A percentile compares a stretch with the other conserved stretches of the same genome.
phyloP scores from a whole-genome alignment of 1,140 invertebrate genomes.

The Matsumurasca onukii region DNA sequence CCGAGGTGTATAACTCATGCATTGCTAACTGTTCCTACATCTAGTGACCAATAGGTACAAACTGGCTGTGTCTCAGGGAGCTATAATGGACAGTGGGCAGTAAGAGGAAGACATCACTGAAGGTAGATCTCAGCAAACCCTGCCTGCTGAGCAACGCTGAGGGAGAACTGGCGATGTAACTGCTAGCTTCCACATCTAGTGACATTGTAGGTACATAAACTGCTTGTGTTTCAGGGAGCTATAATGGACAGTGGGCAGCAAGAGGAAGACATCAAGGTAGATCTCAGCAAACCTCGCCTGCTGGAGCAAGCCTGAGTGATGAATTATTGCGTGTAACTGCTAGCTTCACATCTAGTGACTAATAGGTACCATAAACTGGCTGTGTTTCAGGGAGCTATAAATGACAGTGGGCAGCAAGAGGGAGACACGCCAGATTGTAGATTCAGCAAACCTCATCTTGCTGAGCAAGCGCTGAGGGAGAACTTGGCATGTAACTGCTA shows the following conservation, averaged over 20 bases:
- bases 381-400: too few relatives aligned
- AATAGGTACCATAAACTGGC: too few relatives aligned
- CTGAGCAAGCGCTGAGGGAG: too few relatives aligned
- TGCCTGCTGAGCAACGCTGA: background rate
- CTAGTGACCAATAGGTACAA: too few relatives aligned
- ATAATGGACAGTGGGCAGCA: conserved; percentile 15
- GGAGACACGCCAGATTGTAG: too few relatives aligned
- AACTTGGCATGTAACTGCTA: too few relatives aligned
- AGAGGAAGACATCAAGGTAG: conserved; percentile 5
- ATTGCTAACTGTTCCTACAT: too few relatives aligned
- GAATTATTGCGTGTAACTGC: conserved; percentile 20
- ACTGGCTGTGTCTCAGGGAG: background rate
- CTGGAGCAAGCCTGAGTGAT: conserved; percentile 10
- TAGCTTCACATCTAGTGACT: too few relatives aligned
- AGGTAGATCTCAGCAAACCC: conserved; percentile 17
- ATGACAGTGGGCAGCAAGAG: too few relatives aligned
- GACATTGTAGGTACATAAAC: too few relatives aligned
- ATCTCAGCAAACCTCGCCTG: conserved; percentile 20
- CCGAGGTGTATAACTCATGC: too few relatives aligned
- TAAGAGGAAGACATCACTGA: background rate
- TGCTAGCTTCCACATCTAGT: background rate
- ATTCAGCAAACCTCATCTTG: too few relatives aligned
- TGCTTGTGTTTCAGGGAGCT: conserved; percentile 10
- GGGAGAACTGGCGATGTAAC: conserved; percentile 12
- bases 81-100: conserved; percentile 19